A percentile compares a stretch with the other conserved stretches of the same genome.
Conservation (phyloP, 2,888 invertebrate genomes). For the Leptura quadrifasciata region DNA sequence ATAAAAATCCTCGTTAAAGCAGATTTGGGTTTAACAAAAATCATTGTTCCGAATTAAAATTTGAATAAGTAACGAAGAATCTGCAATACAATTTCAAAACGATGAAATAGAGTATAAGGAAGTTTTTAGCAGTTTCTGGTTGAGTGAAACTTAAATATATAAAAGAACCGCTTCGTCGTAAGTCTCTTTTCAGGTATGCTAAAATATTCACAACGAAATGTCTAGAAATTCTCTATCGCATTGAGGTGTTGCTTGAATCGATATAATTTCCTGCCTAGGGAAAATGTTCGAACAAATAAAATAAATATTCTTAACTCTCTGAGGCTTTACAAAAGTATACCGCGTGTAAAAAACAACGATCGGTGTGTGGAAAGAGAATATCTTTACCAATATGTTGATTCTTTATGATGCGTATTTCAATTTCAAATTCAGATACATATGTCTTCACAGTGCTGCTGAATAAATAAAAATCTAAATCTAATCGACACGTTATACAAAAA, state of each 20-base stretch:
- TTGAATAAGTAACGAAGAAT: constrained; percentile 12
- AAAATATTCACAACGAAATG: constrained; percentile 40
- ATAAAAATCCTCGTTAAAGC: constrained; percentile 17
- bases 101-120: constrained; percentile 20
- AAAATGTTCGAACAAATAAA: constrained; percentile 40
- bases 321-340: constrained; percentile 27
- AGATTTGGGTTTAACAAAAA: neutral
- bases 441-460: constrained; percentile 10
- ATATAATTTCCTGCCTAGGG: constrained; percentile 41
- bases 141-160: constrained; percentile 28
- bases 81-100: constrained; percentile 3
- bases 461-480: constrained; percentile 34
- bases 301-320: constrained; percentile 39
- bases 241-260: constrained; percentile 39
- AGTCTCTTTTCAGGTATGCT: constrained; percentile 40
- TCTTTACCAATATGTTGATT: constrained; percentile 38
- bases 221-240: constrained; percentile 38
- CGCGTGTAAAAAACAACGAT: constrained; percentile 36
- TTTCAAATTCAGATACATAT: constrained; percentile 23
- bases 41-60: constrained; percentile 7
- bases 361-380: constrained; percentile 35
- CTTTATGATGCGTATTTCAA: constrained; percentile 31
- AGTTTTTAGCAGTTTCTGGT: constrained; percentile 25
- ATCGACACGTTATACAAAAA: constrained; percentile 14
- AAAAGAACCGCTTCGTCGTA: constrained; percentile 14